Percentiles rank a stretch among this genome's conserved stretches.
These are phyloP conservation scores for Lacerta agilis DNA, from an alignment of 2,797 vertebrate species.

Conservation along the genomic window DNA sequence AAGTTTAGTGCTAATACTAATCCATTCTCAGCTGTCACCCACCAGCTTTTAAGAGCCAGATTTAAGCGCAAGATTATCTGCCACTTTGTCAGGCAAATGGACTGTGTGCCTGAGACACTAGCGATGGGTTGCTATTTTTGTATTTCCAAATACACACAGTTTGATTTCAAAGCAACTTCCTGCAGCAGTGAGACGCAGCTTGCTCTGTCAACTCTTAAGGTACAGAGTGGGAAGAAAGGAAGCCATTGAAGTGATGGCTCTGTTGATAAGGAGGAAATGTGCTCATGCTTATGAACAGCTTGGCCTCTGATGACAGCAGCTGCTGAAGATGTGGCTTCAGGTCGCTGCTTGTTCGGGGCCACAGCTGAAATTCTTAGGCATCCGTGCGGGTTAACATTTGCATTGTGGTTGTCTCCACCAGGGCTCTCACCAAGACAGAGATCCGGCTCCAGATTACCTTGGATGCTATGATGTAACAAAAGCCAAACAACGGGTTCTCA, in stretches of 20 bases:
- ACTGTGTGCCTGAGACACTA: background rate
- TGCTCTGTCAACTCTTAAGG: background rate
- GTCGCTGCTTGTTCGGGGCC: background rate
- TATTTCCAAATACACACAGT: background rate
- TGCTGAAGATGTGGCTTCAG: background rate
- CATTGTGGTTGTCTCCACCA: background rate
- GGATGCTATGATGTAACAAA: background rate
- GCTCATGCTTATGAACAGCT: rapidly evolving
- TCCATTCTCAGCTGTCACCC: background rate
- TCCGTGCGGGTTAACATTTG: background rate
- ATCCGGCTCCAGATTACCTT: background rate
- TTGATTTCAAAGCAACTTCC: background rate
- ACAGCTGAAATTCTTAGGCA: background rate
- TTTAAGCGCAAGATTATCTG: background rate
- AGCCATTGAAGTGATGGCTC: background rate
- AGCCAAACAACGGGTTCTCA: background rate
- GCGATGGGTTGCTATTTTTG: background rate
- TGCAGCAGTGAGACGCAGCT: background rate
- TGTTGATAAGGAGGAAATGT: rapidly evolving
- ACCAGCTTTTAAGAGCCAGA: background rate
- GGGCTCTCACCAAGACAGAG: background rate
- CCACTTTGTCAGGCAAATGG: conserved; percentile 1
- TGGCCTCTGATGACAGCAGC: rapidly evolving
- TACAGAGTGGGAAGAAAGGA: background rate
- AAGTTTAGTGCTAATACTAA: background rate